Evolutionary conservation across 2,797 vertebrate genomes (phyloP).

Genomic region (Xiphorhynchus erythropygius): DNA sequence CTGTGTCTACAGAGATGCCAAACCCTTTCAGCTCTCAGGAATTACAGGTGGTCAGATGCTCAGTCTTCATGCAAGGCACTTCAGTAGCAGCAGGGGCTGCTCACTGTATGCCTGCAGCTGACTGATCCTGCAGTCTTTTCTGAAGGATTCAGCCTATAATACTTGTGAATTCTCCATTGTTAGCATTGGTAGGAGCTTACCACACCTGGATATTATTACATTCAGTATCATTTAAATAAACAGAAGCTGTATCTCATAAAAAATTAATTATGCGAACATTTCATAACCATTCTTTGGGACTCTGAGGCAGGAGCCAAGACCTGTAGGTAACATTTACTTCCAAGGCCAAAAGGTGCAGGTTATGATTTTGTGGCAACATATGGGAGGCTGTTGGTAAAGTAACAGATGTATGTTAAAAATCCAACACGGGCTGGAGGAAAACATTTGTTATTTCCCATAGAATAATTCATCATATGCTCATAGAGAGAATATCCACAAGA

Average conservation of each 20-base stretch:
- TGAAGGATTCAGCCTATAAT: not conserved
- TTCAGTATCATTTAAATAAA: not conserved
- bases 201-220: not conserved
- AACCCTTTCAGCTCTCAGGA: not conserved
- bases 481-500: not conserved
- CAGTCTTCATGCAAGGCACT: not conserved
- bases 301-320: not conserved
- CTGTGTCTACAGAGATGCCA: not conserved
- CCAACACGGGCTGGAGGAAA: constrained; percentile 11
- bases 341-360: constrained; percentile 13
- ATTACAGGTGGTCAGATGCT: not conserved
- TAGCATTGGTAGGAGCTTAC: not conserved
- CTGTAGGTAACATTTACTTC: constrained; percentile 15
- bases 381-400: constrained; percentile 23
- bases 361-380: not conserved
- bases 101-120: not conserved
- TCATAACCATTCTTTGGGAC: not conserved
- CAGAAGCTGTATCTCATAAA: constrained; percentile 4
- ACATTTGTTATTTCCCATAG: constrained; percentile 33
- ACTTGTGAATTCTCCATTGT: not conserved
- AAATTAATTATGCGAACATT: not conserved
- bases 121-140: not conserved
- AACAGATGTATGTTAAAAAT: constrained; percentile 49
- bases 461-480: not conserved
- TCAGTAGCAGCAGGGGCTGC: not conserved